These are phyloP conservation scores for Rhimphoctona megacephalus DNA, from an alignment of 2,888 invertebrate genomes.

Conservation along the genomic window DNA sequence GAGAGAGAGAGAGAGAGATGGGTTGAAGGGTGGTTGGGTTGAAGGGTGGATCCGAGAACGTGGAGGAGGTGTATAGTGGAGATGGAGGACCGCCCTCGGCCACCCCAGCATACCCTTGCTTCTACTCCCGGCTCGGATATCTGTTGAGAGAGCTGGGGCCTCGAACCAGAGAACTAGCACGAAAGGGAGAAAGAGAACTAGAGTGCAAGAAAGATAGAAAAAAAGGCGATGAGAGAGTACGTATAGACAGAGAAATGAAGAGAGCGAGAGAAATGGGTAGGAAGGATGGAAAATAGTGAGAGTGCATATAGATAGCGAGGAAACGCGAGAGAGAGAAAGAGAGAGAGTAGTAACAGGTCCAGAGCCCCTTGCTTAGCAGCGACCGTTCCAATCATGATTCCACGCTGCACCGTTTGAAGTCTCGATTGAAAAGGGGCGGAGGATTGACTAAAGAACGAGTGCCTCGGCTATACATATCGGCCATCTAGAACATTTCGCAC, in stretches of 20 bases:
- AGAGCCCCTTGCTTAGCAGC: slow-evolving; percentile 83
- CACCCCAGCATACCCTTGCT: slow-evolving; percentile 65
- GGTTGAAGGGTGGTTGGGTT: slow-evolving; percentile 63
- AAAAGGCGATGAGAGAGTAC: slow-evolving; percentile 48
- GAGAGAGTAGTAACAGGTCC: slow-evolving; percentile 79
- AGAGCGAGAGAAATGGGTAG: slow-evolving; percentile 38
- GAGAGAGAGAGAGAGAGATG: slow-evolving; percentile 72
- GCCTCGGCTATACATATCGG: slow-evolving; percentile 78
- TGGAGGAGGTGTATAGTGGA: slow-evolving; percentile 66
- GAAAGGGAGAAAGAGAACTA: slow-evolving; percentile 71
- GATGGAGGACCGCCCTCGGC: slow-evolving; percentile 72
- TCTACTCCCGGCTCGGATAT: slow-evolving; percentile 72
- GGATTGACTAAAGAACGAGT: slow-evolving; percentile 85
- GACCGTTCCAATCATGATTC: slow-evolving; percentile 85
- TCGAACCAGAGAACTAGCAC: slow-evolving; percentile 56
- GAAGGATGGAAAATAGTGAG: slow-evolving; percentile 61
- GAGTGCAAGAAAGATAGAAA: slow-evolving; percentile 67
- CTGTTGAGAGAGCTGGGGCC: slow-evolving; percentile 58
- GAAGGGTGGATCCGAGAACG: slow-evolving; percentile 72
- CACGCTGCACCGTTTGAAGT: slow-evolving; percentile 85
- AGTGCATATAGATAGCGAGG: slow-evolving; percentile 25
- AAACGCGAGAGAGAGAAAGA: slow-evolving; percentile 70
- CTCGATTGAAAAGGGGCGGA: slow-evolving; percentile 85
- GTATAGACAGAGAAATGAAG: slow-evolving; percentile 33
- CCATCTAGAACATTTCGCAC: slow-evolving; percentile 73